These are phyloP conservation scores for Diabrotica undecimpunctata DNA, from an alignment of 1,140 invertebrate species.

Conservation along the genomic window DNA sequence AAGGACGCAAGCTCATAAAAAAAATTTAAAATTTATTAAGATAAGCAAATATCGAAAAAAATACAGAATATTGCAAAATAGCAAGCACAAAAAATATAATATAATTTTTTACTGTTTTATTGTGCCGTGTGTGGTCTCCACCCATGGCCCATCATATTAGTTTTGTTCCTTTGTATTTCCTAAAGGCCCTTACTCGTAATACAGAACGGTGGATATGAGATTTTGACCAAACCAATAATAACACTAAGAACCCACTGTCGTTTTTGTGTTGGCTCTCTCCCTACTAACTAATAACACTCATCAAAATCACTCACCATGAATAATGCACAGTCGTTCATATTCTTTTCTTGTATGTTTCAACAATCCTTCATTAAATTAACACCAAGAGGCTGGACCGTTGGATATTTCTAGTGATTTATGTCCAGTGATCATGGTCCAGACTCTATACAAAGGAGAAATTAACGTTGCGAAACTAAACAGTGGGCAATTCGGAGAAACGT, in stretches of 20 bases:
- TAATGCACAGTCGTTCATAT: slow-evolving; percentile 19
- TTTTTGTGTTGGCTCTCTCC: slow-evolving; percentile 13
- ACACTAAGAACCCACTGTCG: slow-evolving; percentile 14
- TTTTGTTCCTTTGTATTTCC: slow-evolving; percentile 12
- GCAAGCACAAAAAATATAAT: too few species aligned
- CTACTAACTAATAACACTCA: slow-evolving; percentile 15
- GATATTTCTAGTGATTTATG: background rate
- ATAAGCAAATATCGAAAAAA: too few species aligned
- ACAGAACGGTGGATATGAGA: slow-evolving; percentile 13
- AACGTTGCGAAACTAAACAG: too few species aligned
- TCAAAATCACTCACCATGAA: slow-evolving; percentile 19
- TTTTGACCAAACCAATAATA: slow-evolving; percentile 20
- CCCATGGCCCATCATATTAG: slow-evolving; percentile 8
- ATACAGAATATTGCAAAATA: too few species aligned
- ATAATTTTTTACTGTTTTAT: too few species aligned
- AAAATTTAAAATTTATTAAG: too few species aligned
- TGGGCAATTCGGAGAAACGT: too few species aligned
- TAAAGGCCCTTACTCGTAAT: slow-evolving; percentile 11
- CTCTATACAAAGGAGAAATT: background rate
- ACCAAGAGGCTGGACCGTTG: slow-evolving; percentile 6
- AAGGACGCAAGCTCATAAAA: too few species aligned
- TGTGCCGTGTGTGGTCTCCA: background rate
- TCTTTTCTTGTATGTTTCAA: slow-evolving; percentile 19
- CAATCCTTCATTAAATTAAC: slow-evolving; percentile 21
- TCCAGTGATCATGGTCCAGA: background rate